These are phyloP conservation scores for Terrapene triunguis DNA, from an alignment of 2,113 vertebrate genomes.

Conservation along the genomic window DNA sequence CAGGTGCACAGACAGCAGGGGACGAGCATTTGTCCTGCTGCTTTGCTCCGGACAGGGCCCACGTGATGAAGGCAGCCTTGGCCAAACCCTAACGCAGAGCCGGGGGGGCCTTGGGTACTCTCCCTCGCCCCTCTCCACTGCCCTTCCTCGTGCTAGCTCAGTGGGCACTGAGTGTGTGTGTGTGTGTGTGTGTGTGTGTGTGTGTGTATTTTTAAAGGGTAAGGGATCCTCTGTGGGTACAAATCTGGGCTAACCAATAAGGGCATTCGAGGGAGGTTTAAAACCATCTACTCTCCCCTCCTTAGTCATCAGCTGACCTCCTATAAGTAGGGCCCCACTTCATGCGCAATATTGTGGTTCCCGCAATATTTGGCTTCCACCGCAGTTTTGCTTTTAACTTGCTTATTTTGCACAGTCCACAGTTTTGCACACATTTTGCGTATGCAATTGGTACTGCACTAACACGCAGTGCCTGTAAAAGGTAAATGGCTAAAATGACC, in stretches of 20 bases:
- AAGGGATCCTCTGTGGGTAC: neutral
- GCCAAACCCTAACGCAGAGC: neutral
- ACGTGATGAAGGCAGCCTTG: no score
- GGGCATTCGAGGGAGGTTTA: accelerated
- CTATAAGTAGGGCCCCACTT: neutral
- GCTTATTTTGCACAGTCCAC: neutral
- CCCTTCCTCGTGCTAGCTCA: accelerated
- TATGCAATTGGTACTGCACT: neutral
- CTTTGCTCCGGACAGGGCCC: neutral
- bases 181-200: neutral
- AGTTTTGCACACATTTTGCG: neutral
- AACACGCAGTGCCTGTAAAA: neutral
- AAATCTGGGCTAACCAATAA: accelerated
- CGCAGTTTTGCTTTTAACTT: neutral
- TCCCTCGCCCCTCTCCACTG: accelerated
- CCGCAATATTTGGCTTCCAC: neutral
- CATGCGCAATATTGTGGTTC: neutral
- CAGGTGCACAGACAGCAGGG: no score
- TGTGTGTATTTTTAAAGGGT: neutral
- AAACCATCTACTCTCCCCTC: neutral
- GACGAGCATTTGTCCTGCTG: neutral
- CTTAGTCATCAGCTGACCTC: accelerated
- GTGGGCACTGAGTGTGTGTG: accelerated
- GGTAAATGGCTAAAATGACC: neutral
- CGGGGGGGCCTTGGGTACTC: accelerated